Evolutionary conservation across 2,888 invertebrate species (phyloP), one percentile per base, ranked within the genome.

Genomic region (Thera britannica): DNA sequence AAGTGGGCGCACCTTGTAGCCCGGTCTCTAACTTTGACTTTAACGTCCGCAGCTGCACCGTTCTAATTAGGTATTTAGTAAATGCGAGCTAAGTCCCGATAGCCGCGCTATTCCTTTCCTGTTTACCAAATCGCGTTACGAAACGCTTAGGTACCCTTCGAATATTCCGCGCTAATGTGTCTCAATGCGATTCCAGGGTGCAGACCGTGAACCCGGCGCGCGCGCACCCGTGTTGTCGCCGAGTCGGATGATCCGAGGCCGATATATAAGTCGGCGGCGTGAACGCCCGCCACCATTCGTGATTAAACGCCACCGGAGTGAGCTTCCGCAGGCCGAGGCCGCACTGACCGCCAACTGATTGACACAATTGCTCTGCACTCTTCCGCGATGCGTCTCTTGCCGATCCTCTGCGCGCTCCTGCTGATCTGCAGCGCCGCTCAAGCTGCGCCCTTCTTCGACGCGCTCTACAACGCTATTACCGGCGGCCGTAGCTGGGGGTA

Each of bases 221-320:
- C 81, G 83, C 88, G 87, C 84, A 83, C 82, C 77, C 80, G 79
- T 83, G 85, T 87, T 85, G 85, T 86, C 82, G 88, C 83, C 82
- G 88, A 52, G 52, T 85, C 89, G 89, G 92, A 91, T 90, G 90
- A 89, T 85, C 85, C 93, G 93, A 93, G 93, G 93, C 92, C 92
- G 89, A 88, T 93, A 92, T 93, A 93, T 90, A 93, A 92, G 83
- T 83, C 82, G 80, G 77, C 83, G 83, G 79, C 82, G 80, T 81
- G 88, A 86, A 82, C 88, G 89, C 88, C 90, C 89, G 90, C 84
- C 89, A 91, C 85, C 93, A 93, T 91, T 93, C 90, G 90, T 88
- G 87, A 90, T 86, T 88, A 86, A 85, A 85, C 90, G 82, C 81
- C 86, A 85, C 87, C 83, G 88, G 86, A 80, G 87, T 78, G 82